phyloP scores from a whole-genome alignment of 2,888 invertebrate species.

The Chaitophorus viminalis region DNA sequence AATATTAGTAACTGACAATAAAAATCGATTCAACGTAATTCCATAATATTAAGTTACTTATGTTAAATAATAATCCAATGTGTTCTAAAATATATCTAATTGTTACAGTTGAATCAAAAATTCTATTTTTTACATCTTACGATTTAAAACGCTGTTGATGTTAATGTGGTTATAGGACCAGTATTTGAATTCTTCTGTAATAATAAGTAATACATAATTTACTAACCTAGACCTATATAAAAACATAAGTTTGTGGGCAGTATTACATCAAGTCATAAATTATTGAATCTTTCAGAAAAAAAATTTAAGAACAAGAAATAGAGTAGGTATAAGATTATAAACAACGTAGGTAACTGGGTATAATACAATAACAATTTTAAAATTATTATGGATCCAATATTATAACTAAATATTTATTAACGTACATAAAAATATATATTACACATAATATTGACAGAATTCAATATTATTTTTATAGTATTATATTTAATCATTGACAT shows the following conservation, averaged over 20 bases:
- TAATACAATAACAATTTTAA: not conserved
- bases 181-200: not conserved
- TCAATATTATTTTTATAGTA: not conserved
- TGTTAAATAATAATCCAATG: too few relatives aligned
- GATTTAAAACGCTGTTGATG: not conserved
- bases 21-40: too few relatives aligned
- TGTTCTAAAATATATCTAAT: too few relatives aligned
- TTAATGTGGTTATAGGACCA: not conserved
- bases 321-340: not conserved
- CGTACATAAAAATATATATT: not conserved
- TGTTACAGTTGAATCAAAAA: too few relatives aligned
- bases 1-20: too few relatives aligned
- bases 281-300: not conserved
- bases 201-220: slow-evolving; percentile 7
- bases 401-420: not conserved
- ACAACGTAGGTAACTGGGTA: not conserved
- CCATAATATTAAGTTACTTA: too few relatives aligned
- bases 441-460: not conserved
- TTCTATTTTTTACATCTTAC: not conserved
- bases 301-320: not conserved
- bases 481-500: not conserved
- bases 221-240: not conserved
- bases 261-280: not conserved
- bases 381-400: not conserved
- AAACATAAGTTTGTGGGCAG: not conserved